Percentiles rank a stretch among this genome's conserved stretches.
Evolutionary conservation across 2,888 invertebrate genomes (phyloP).

Genomic region (Chloroclystis v-ata): DNA sequence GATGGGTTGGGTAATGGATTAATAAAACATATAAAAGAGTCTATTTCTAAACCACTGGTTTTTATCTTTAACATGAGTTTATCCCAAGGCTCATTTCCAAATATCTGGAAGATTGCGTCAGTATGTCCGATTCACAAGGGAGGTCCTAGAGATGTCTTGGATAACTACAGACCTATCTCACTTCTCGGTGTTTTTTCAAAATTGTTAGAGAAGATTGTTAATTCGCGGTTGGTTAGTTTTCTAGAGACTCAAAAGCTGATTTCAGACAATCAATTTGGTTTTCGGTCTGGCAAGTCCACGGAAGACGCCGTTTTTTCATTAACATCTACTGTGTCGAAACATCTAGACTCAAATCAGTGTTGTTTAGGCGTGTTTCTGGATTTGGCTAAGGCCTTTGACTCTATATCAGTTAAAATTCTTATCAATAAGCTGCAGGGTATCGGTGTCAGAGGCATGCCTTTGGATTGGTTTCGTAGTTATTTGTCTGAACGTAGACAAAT

Average conservation of each 20-base stretch:
- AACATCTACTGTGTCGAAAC: too few species aligned
- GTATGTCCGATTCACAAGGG: slow-evolving; percentile 1
- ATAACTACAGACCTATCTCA: not conserved
- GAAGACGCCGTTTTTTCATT: too few species aligned
- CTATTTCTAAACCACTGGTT: not conserved
- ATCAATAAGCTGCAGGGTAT: too few species aligned
- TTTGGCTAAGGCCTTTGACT: too few species aligned
- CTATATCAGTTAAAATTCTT: too few species aligned
- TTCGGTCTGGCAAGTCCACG: too few species aligned
- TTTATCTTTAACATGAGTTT: not conserved
- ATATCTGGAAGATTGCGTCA: not conserved
- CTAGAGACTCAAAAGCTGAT: too few species aligned
- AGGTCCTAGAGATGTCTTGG: not conserved
- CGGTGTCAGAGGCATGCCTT: not conserved
- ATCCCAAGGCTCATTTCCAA: not conserved
- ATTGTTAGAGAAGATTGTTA: not conserved
- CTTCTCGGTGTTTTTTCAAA: not conserved
- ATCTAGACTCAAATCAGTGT: too few species aligned
- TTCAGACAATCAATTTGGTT: too few species aligned
- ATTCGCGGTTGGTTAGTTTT: not conserved
- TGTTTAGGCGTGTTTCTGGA: too few species aligned
- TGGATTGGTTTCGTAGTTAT: not conserved
- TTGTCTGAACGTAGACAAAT: not conserved
- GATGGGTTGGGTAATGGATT: not conserved
- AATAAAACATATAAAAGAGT: not conserved